A percentile compares a stretch with the other conserved stretches of the same genome.
Evolutionary conservation across 2,888 invertebrate genomes (phyloP).

Genomic region (Eupeodes luniger): DNA sequence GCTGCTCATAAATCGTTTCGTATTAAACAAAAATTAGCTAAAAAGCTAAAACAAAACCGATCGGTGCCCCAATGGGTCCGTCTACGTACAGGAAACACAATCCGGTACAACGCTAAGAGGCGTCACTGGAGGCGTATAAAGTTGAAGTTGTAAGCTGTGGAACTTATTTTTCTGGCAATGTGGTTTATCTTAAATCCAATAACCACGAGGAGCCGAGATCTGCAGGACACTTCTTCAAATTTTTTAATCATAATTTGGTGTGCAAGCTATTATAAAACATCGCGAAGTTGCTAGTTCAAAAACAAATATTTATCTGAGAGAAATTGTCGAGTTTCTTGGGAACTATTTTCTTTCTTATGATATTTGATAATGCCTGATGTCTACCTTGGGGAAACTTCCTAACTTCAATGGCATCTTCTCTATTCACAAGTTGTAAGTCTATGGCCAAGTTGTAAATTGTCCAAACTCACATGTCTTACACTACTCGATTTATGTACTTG

Average conservation of each 20-base stretch:
- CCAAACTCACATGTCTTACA: too few species aligned
- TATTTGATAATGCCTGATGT: too few species aligned
- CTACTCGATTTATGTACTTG: too few species aligned
- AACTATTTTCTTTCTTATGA: too few species aligned
- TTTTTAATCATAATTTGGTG: constrained; percentile 18
- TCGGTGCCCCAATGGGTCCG: constrained; percentile 99
- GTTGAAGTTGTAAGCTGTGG: constrained; percentile 94
- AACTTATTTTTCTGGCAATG: constrained; percentile 8
- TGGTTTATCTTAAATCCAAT: constrained; percentile 20
- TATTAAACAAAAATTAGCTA: constrained; percentile 98
- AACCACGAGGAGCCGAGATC: constrained; percentile 32
- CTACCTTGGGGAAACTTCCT: too few species aligned
- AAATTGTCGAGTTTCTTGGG: too few species aligned
- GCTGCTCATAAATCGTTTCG: constrained; percentile 99
- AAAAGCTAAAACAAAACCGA: constrained; percentile 98
- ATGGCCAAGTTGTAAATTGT: too few species aligned
- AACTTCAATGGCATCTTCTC: too few species aligned
- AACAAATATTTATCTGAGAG: too few species aligned
- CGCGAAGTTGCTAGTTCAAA: too few species aligned
- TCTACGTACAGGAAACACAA: constrained; percentile 99
- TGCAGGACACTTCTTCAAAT: constrained; percentile 21
- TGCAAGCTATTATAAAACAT: constrained; percentile 37
- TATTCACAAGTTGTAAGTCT: too few species aligned
- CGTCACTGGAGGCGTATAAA: constrained; percentile 99
- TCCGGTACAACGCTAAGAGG: constrained; percentile 99